A percentile compares a stretch with the other conserved stretches of the same genome.
Evolutionary conservation across 2,797 vertebrate genomes (phyloP).

Genomic region (Harpagifer antarcticus): DNA sequence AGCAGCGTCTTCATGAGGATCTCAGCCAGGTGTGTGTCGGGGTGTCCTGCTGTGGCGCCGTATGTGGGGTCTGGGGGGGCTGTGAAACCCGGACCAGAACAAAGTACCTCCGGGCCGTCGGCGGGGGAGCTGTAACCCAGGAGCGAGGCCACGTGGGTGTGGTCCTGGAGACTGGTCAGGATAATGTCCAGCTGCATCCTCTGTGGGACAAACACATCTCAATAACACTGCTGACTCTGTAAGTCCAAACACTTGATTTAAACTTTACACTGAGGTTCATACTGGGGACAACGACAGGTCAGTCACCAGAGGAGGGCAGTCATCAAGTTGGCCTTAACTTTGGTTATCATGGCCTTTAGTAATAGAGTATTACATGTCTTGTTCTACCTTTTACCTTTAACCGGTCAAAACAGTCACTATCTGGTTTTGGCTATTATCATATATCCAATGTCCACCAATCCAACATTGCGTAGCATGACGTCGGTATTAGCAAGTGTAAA

Average conservation of each 20-base stretch:
- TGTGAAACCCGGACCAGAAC: constrained; percentile 84
- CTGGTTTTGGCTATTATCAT: no score
- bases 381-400: background rate
- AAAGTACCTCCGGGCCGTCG: constrained; percentile 75
- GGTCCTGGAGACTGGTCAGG: constrained; percentile 89
- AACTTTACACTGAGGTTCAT: background rate
- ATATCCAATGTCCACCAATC: no score
- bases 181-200: constrained; percentile 94
- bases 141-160: constrained; percentile 88
- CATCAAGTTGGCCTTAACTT: background rate
- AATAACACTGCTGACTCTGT: background rate
- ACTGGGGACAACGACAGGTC: background rate
- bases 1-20: constrained; percentile 89
- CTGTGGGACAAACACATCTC: constrained; percentile 68
- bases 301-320: background rate
- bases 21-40: constrained; percentile 86
- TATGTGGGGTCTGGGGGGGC: constrained; percentile 62
- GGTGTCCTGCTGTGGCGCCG: constrained; percentile 64
- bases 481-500: no score
- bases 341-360: background rate
- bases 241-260: background rate
- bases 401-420: no score
- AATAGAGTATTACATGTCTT: background rate
- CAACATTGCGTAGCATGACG: no score
- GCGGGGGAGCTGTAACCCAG: constrained; percentile 86